phyloP scores from a whole-genome alignment of 2,888 invertebrate genomes.

The Seira ritae region DNA sequence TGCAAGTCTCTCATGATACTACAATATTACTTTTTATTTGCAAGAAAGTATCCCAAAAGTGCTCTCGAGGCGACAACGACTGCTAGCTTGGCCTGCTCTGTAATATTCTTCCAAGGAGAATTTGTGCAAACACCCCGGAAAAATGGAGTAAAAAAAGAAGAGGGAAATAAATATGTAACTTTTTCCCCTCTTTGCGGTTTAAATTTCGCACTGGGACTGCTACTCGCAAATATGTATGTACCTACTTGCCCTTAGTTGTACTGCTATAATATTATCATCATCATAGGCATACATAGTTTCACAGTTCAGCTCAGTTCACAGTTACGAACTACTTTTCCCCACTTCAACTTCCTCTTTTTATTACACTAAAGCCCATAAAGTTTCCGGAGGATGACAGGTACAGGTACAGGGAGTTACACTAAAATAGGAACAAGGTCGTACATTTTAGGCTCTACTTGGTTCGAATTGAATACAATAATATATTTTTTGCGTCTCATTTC shows the following conservation, averaged over 20 bases:
- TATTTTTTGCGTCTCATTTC: too few relatives aligned
- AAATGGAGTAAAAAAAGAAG: not conserved
- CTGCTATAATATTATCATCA: not conserved
- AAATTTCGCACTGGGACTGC: constrained; percentile 41
- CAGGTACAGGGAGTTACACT: constrained; percentile 3
- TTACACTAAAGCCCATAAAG: not conserved
- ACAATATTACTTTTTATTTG: not conserved
- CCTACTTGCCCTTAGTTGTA: too few relatives aligned
- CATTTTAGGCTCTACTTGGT: not conserved
- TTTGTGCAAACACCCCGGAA: not conserved
- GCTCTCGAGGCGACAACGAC: not conserved
- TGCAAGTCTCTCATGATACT: not conserved
- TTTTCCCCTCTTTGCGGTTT: constrained; percentile 37
- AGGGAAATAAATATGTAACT: constrained; percentile 1
- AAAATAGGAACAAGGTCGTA: constrained; percentile 3
- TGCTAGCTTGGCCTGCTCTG: not conserved
- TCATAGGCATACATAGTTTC: not conserved
- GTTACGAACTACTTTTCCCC: not conserved
- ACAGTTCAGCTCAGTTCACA: too few relatives aligned
- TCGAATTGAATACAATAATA: not conserved
- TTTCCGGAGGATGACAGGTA: constrained; percentile 11
- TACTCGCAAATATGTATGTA: constrained; percentile 26
- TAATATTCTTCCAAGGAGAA: not conserved
- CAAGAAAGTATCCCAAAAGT: not conserved
- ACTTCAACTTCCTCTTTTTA: constrained; percentile 9